These are phyloP conservation scores for Spodoptera frugiperda DNA, from an alignment of 1,140 invertebrate genomes.

Conservation along the genomic window DNA sequence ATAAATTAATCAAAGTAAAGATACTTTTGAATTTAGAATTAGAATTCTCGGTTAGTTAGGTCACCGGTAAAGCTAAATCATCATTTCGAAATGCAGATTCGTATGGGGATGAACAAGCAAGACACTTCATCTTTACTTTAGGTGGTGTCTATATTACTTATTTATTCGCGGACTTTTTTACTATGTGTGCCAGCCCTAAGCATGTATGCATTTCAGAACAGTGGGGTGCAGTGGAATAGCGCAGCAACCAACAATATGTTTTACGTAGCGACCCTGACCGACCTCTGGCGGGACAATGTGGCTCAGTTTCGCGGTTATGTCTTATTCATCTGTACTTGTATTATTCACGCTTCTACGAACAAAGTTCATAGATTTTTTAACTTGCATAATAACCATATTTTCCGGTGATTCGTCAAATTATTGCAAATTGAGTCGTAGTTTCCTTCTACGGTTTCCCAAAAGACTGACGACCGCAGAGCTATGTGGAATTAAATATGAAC, in stretches of 20 bases:
- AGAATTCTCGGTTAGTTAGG: too few species aligned
- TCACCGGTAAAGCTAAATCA: too few species aligned
- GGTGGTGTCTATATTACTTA: not conserved
- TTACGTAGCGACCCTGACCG: conserved; percentile 14
- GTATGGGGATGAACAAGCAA: too few species aligned
- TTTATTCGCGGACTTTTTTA: conserved; percentile 8
- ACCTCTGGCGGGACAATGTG: conserved; percentile 17
- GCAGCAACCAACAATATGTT: conserved; percentile 35
- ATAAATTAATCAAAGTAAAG: too few species aligned
- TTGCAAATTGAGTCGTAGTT: not conserved
- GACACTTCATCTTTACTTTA: not conserved
- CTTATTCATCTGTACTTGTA: conserved; percentile 16
- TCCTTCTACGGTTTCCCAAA: not conserved
- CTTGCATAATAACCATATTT: not conserved
- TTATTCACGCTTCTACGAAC: not conserved
- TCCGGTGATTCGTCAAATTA: not conserved
- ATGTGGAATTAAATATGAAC: not conserved
- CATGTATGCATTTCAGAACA: too few species aligned
- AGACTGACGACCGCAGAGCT: not conserved
- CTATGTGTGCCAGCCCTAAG: conserved; percentile 18
- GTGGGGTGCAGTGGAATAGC: conserved; percentile 15
- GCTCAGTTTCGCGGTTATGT: conserved; percentile 2
- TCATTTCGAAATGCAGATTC: too few species aligned
- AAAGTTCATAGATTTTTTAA: conserved; percentile 3
- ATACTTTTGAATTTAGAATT: too few species aligned